phyloP scores from a whole-genome alignment of 2,888 invertebrate genomes.

The Himalopsyche kuldschensis region DNA sequence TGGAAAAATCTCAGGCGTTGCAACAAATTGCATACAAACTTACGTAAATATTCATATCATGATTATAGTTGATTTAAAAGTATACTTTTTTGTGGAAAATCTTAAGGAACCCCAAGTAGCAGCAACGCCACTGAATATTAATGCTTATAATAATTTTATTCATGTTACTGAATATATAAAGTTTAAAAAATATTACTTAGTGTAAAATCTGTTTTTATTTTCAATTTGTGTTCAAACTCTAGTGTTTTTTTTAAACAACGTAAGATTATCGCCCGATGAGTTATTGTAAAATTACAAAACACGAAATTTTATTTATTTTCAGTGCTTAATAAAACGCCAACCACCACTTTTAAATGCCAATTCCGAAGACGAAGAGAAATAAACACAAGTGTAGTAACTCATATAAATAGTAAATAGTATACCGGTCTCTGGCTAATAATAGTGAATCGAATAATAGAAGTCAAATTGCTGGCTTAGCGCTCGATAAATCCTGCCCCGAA shows the following conservation, averaged over 20 bases:
- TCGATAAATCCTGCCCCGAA: conserved; percentile 37
- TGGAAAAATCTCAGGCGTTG: too few relatives aligned
- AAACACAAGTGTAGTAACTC: neutral
- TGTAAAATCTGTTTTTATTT: neutral
- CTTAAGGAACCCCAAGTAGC: too few relatives aligned
- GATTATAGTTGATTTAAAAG: too few relatives aligned
- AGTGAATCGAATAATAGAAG: conserved; percentile 24
- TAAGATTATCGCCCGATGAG: neutral
- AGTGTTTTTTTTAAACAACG: neutral
- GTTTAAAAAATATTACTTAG: too few relatives aligned
- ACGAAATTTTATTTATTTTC: neutral
- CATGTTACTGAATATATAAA: too few relatives aligned
- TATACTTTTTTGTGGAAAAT: too few relatives aligned
- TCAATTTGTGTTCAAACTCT: neutral
- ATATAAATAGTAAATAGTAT: conserved; percentile 10
- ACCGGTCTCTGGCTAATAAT: conserved; percentile 29
- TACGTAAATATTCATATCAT: too few relatives aligned
- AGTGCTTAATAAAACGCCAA: neutral
- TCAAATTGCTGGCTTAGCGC: conserved; percentile 38
- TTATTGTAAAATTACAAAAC: neutral
- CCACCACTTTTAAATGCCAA: neutral
- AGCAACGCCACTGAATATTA: too few relatives aligned
- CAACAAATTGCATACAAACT: too few relatives aligned
- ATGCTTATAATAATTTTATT: too few relatives aligned
- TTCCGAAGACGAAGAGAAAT: neutral